Conservation (phyloP, 2,888 invertebrate species). For the Phortica magna region DNA sequence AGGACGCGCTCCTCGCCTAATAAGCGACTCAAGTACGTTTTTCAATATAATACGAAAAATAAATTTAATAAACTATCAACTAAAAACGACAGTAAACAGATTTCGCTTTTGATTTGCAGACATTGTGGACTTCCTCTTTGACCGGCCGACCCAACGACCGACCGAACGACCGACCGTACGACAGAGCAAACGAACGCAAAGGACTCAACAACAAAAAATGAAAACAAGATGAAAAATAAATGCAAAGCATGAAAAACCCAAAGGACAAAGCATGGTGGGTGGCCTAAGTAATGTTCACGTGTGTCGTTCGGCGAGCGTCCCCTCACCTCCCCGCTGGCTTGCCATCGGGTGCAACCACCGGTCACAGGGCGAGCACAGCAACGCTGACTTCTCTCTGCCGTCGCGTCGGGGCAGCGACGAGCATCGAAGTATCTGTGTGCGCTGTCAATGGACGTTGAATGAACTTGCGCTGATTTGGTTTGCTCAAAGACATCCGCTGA, state of each 20-base stretch:
- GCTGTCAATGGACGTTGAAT: not conserved
- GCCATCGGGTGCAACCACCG: too few relatives aligned
- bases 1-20: too few relatives aligned
- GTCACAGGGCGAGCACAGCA: not conserved
- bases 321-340: too few relatives aligned
- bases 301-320: too few relatives aligned
- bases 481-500: slow-evolving; percentile 68
- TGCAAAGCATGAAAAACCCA: not conserved
- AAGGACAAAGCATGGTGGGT: not conserved
- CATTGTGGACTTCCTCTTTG: slow-evolving; percentile 54
- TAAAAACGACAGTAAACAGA: slow-evolving; percentile 35
- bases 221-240: slow-evolving; percentile 18
- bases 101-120: slow-evolving; percentile 48
- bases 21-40: too few relatives aligned
- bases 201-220: not conserved
- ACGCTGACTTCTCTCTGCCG: slow-evolving; percentile 32
- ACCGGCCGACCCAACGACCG: slow-evolving; percentile 30
- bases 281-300: not conserved
- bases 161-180: too few relatives aligned
- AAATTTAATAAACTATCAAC: slow-evolving; percentile 59
- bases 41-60: slow-evolving; percentile 23
- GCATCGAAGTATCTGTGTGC: too few relatives aligned
- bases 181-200: not conserved
- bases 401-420: slow-evolving; percentile 27
- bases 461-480: slow-evolving; percentile 62